phyloP scores from a whole-genome alignment of 2,797 vertebrate species.

The Ptychadena robeensis region DNA sequence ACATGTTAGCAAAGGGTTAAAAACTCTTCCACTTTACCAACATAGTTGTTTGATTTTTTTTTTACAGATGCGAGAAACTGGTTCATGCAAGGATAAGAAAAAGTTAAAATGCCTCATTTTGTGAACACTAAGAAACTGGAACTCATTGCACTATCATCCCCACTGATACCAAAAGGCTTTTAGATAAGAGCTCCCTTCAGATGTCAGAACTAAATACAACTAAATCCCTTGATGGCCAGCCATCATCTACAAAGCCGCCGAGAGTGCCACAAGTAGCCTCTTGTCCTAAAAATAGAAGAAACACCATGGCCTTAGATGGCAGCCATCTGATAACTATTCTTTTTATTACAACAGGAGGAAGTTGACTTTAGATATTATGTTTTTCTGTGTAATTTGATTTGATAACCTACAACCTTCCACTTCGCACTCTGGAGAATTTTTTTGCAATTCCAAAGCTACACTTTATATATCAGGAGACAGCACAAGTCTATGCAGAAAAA shows the following conservation, averaged over 20 bases:
- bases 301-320: conserved; percentile 35
- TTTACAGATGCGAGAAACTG: conserved; percentile 26
- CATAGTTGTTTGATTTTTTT: not conserved
- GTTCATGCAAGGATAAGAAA: conserved; percentile 29
- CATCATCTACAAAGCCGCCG: conserved; percentile 33
- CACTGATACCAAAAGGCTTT: conserved; percentile 31
- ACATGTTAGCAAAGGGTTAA: conserved; percentile 9
- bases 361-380: conserved; percentile 31
- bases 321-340: conserved; percentile 33
- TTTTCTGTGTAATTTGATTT: conserved; percentile 48
- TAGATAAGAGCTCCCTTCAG: conserved; percentile 38
- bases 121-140: conserved; percentile 28
- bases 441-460: conserved; percentile 38
- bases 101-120: conserved; percentile 20
- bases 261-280: conserved; percentile 21
- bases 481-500: conserved; percentile 6
- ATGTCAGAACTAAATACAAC: conserved; percentile 49
- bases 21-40: conserved; percentile 21
- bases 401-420: conserved; percentile 49
- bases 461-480: not conserved
- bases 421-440: conserved; percentile 16
- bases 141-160: conserved; percentile 22
- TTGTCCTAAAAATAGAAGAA: conserved; percentile 39
- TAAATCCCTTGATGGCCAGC: conserved; percentile 28
- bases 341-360: conserved; percentile 40